Conservation (phyloP, 2,113 vertebrate genomes). For the Laticauda colubrina region DNA sequence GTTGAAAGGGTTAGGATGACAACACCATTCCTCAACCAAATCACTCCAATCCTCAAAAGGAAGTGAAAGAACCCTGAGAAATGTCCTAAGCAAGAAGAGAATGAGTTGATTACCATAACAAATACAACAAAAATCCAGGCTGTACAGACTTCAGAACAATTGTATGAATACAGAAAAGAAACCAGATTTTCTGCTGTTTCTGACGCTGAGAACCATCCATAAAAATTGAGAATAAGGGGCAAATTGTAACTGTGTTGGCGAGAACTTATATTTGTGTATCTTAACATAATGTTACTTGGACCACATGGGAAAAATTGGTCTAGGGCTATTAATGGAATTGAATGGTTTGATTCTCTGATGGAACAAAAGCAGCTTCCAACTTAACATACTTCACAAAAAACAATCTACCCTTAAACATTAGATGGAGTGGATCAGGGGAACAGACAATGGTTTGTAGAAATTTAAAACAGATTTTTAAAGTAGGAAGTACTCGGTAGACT, state of each 20-base stretch:
- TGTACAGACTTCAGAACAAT: neutral
- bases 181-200: neutral
- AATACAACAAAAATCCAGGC: neutral
- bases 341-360: neutral
- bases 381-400: neutral
- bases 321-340: neutral
- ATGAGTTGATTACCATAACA: neutral
- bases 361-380: neutral
- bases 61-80: constrained; percentile 87
- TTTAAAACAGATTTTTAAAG: neutral
- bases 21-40: constrained; percentile 95
- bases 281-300: neutral
- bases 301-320: neutral
- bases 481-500: neutral
- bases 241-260: neutral
- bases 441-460: neutral
- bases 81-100: constrained; percentile 68
- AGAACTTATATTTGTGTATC: neutral
- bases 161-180: neutral
- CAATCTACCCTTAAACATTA: neutral
- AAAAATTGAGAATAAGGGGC: neutral
- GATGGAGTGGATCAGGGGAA: neutral
- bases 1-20: constrained; percentile 90
- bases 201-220: neutral
- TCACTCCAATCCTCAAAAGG: constrained; percentile 89